A percentile compares a stretch with the other conserved stretches of the same genome.
These are phyloP conservation scores for Isurus oxyrinchus DNA, from an alignment of 2,113 vertebrate genomes.

Conservation along the genomic window DNA sequence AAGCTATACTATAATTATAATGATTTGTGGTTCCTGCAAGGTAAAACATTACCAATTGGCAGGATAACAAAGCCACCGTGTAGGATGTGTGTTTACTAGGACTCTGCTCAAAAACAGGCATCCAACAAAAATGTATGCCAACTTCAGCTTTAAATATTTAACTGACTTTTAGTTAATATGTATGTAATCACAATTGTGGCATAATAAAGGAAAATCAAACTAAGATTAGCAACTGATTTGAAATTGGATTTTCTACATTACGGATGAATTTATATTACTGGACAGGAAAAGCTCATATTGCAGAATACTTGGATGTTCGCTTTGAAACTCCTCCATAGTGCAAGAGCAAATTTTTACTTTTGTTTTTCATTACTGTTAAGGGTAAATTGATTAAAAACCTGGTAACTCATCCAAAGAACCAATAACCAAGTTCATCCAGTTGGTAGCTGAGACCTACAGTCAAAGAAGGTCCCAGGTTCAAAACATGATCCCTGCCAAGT, in stretches of 20 bases:
- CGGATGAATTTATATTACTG: not conserved
- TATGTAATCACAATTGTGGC: not conserved
- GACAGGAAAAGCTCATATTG: not conserved
- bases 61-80: not conserved
- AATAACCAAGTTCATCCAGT: not conserved
- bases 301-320: too few species aligned
- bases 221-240: not conserved
- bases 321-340: not conserved
- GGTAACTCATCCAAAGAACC: not conserved
- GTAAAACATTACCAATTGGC: slow-evolving; percentile 2
- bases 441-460: not conserved
- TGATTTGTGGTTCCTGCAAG: not conserved
- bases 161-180: not conserved
- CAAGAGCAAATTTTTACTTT: not conserved
- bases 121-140: not conserved
- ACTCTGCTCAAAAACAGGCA: not conserved
- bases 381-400: not conserved
- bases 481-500: not conserved
- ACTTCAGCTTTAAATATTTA: not conserved
- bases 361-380: not conserved
- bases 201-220: not conserved
- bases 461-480: not conserved
- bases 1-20: not conserved
- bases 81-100: not conserved
- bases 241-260: not conserved